These are phyloP conservation scores for Chelonoidis abingdonii DNA, from an alignment of 2,113 vertebrate species.

Conservation along the genomic window DNA sequence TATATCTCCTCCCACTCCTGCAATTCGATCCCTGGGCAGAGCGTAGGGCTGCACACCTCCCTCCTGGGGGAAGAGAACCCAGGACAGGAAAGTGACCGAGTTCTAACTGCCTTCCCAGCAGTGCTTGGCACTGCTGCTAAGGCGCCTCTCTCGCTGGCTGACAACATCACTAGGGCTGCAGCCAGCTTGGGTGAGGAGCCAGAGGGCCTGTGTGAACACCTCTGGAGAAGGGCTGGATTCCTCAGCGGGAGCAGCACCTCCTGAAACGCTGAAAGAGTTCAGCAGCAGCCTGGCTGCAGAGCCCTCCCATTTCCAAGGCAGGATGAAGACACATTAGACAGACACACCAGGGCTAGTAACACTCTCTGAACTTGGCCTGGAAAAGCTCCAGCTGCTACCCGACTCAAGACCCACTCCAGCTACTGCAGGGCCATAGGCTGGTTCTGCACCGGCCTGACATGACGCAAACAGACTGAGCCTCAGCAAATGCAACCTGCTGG, in stretches of 20 bases:
- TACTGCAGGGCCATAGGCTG: background rate
- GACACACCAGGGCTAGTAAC: background rate
- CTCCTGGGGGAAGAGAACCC: background rate
- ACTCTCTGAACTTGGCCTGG: background rate
- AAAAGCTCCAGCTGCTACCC: background rate
- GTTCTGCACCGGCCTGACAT: background rate
- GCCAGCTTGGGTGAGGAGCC: background rate
- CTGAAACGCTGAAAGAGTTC: background rate
- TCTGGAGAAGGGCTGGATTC: background rate
- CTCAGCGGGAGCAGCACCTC: background rate
- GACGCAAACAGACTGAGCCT: background rate
- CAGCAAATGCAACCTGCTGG: background rate
- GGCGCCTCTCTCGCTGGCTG: accelerated
- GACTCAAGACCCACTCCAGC: background rate
- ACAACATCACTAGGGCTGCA: background rate
- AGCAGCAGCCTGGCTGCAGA: background rate
- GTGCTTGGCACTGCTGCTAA: background rate
- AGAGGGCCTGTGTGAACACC: background rate
- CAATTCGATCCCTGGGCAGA: background rate
- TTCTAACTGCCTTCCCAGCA: background rate
- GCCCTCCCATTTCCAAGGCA: background rate
- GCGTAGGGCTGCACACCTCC: background rate
- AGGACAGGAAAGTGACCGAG: background rate
- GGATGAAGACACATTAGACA: background rate
- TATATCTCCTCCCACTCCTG: background rate